Conservation (phyloP, 64 coral and sea anemone genomes). For the Stichodactyla helianthus region DNA sequence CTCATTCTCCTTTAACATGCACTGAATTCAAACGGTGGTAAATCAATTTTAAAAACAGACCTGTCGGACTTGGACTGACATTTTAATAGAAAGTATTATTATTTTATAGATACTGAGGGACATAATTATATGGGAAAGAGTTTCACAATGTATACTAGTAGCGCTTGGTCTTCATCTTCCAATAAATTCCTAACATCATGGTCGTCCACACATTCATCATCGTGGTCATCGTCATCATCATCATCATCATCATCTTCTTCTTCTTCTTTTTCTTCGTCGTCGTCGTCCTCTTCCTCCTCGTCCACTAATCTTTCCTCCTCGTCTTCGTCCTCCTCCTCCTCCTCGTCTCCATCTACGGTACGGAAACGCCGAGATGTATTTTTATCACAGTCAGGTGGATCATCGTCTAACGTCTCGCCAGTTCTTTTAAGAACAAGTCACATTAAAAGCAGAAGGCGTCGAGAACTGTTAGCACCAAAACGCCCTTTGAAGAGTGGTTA, state of each 20-base stretch:
- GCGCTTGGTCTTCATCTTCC: slow-evolving; percentile 29
- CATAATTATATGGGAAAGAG: slow-evolving; percentile 60
- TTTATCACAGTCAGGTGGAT: not conserved
- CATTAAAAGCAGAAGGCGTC: not conserved
- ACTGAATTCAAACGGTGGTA: too few relatives aligned
- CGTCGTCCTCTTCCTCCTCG: not conserved
- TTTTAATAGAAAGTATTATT: not conserved
- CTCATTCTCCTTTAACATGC: too few relatives aligned
- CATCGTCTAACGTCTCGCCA: not conserved
- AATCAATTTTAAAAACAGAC: not conserved
- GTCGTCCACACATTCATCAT: slow-evolving; percentile 19
- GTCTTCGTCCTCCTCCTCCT: not conserved
- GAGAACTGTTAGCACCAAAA: not conserved
- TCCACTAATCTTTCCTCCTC: slow-evolving; percentile 6
- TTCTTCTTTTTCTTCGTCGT: not conserved
- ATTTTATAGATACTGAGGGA: slow-evolving; percentile 23
- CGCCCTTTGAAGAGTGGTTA: slow-evolving; percentile 41
- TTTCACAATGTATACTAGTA: slow-evolving; percentile 60
- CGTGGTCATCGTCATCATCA: slow-evolving; percentile 27
- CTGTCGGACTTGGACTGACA: not conserved
- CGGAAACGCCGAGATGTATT: slow-evolving; percentile 34
- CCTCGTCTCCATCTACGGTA: not conserved
- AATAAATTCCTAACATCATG: not conserved
- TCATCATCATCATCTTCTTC: not conserved
- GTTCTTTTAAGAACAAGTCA: not conserved